Base-by-base conservation (phyloP, 2,888 invertebrate genomes). In the Arrhopalites spinosus region DNA sequence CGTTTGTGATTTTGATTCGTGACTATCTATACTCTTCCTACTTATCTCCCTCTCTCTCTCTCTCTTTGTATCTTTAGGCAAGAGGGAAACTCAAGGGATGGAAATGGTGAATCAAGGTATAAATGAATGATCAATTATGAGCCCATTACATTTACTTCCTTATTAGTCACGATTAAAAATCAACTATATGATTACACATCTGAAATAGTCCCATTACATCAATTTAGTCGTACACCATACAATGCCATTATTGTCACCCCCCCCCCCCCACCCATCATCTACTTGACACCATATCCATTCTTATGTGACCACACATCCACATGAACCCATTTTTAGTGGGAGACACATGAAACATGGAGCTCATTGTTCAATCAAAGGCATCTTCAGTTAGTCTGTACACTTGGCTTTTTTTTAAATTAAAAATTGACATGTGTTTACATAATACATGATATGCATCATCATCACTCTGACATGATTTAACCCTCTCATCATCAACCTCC, bases 41-140 rank as follows among this genome's bases (percentile, higher is more conserved):
- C 50, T 50, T 50, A 50, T 3, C 50, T 50, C n/a, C 2, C n/a
- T 50, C 50, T 8, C 50, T 50, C n/a, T 50, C 36, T 36, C 36
- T 36, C 36, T 8, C 50, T n/a, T 50, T 50, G 3, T 7, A 11
- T 36, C 36, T 36, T 36, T 36, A 36, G 36, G 36, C 36, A 7
- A 36, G 36, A 7, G 11, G 36, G 3, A 7, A 11, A 36, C 36
- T 36, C 3, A 36, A 36, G 36, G 3, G 36, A 36, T 36, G 36
- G 36, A 36, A 36, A 36, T 3, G 36, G 36, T 50, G 17, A n/a
- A 50, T 50, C 50, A 50, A 50, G 50, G 50, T 50, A 50, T n/a
- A 50, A 50, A 50, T 50, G 50, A 50, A 50, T n/a, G 50, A 50
- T 50, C 50, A 50, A 50, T 50, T 50, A 50, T 50, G 50, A 50